Evolutionary conservation across 2,113 vertebrate species (phyloP), one percentile per base, ranked within the genome.

Genomic region (Hoplias malabaricus): DNA sequence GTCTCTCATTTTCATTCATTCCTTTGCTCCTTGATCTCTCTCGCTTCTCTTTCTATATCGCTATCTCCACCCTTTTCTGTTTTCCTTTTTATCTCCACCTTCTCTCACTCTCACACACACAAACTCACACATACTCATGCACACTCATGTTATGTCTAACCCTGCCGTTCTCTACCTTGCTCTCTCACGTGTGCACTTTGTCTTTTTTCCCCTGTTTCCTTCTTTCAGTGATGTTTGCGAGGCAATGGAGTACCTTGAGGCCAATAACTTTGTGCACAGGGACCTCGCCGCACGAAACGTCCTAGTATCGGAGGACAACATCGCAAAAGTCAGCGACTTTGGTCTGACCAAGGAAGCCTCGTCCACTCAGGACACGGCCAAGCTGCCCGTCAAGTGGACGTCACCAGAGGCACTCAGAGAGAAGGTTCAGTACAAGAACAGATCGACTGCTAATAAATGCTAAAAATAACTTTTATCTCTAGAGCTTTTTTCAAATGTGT

Each of bases 301-400:
- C 70, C 92, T 99, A 14, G 95, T 99, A 53, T 98, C 98, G 0
- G 97, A 99, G 10, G 96, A 99, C 89, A 98, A 97, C 73, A 93
- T 96, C 0, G 97, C 97, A 5, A 99, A 99, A 89, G 96, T 99
- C 91, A 99, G 97, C 23, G 98, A 99, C 86, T 99, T 99, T 0
- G 98, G 98, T 56, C 92, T 99, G 83, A 98, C 97, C 68, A 99
- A 98, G 88, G 95, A 99, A 84, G 97, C 95, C 2, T 97, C 96
- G 0, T 96, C 92, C 84, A 94, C 91, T n/a, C 94, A 97, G 86
- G 96, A 98, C 89, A 96, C 95, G 0, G 95, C 96, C 71, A 99
- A 98, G 86, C 92, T 99, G 80, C 98, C 96, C 0, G 95, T 99
- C 82, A 99, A 99, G 82, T 99, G 98, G 97, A 99, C 97, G 0